Evolutionary conservation across 2,888 invertebrate genomes (phyloP), one percentile per base, ranked within the genome.

Genomic region (Agriopis aurantiaria): DNA sequence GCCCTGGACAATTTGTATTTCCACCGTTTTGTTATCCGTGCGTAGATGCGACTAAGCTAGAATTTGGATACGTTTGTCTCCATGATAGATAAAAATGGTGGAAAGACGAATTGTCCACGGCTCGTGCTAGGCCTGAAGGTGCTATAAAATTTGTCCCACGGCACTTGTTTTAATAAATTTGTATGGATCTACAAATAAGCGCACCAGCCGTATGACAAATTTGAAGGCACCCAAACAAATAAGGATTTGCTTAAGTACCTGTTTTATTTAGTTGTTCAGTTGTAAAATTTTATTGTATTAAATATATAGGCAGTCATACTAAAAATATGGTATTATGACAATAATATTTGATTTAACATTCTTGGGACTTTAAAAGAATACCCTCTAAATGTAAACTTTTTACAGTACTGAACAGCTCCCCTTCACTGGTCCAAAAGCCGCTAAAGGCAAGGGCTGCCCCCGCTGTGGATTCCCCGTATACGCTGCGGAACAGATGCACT

Each of bases 401-500:
- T 87, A 82, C 88, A 97, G 97, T 88, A 96, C 95, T 81, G 97
- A 97, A 81, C 95, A 97, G 64, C 93, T 96, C 81, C 97, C 97
- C 53, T 96, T 97, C 82, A 95, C 96, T 77, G 97, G 97, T 46
- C 91, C 95, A 57, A 97, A 97, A 87, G 97, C 97, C 57, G 96
- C 96, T 43, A 96, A 96, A 78, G 97, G 97, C 10, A 95, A 96
- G 78, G 98, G 98, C 23, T 98, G 98, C 89, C 96, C 96, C 12
- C 96, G 98, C 65, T 99, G 98, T 91, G 97, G 98, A 33, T 98
- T 96, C 91, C 96, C 97, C 62, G 99, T 99, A 3, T 99, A 97
- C 91, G 98, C 98, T 79, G 99, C 99, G 66, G 99, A 99, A 95
- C 98, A 98, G 92, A 98, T 98, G 97, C 96, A 98, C 94, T 98